A percentile compares a stretch with the other conserved stretches of the same genome.
phyloP scores from a whole-genome alignment of 2,888 invertebrate genomes.

The Parelbella ahira region DNA sequence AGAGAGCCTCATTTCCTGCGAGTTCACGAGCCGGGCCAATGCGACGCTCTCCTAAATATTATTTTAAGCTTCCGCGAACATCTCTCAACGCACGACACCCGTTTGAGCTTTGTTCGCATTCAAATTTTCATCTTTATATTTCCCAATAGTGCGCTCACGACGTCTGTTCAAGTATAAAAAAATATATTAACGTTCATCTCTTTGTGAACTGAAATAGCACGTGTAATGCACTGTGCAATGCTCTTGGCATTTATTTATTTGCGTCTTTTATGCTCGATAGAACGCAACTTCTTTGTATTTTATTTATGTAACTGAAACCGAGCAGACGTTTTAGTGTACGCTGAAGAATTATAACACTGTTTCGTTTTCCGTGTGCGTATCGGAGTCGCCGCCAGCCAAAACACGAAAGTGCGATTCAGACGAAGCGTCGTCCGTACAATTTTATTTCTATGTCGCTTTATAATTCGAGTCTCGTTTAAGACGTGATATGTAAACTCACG shows the following conservation, averaged over 20 bases:
- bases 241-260: slow-evolving; percentile 20
- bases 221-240: slow-evolving; percentile 21
- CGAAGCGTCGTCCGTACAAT: slow-evolving; percentile 36
- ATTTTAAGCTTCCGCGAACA: slow-evolving; percentile 71
- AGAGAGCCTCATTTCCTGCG: slow-evolving; percentile 74
- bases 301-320: slow-evolving; percentile 28
- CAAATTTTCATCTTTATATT: slow-evolving; percentile 43
- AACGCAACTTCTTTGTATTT: slow-evolving; percentile 28
- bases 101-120: slow-evolving; percentile 49
- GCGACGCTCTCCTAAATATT: slow-evolving; percentile 66
- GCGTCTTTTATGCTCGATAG: slow-evolving; percentile 23
- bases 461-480: slow-evolving; percentile 39
- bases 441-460: slow-evolving; percentile 43
- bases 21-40: slow-evolving; percentile 52
- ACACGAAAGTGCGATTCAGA: slow-evolving; percentile 53
- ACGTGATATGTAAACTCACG: slow-evolving; percentile 21
- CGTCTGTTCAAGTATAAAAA: slow-evolving; percentile 13
- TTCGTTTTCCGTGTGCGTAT: slow-evolving; percentile 55
- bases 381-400: slow-evolving; percentile 46
- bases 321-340: slow-evolving; percentile 38
- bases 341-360: slow-evolving; percentile 50
- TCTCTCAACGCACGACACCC: slow-evolving; percentile 61
- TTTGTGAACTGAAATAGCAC: slow-evolving; percentile 19
- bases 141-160: slow-evolving; percentile 23
- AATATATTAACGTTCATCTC: slow-evolving; percentile 19